Evolutionary conservation across 2,797 vertebrate species (phyloP), one percentile per base, ranked within the genome.

Genomic region (Helarctos malayanus): DNA sequence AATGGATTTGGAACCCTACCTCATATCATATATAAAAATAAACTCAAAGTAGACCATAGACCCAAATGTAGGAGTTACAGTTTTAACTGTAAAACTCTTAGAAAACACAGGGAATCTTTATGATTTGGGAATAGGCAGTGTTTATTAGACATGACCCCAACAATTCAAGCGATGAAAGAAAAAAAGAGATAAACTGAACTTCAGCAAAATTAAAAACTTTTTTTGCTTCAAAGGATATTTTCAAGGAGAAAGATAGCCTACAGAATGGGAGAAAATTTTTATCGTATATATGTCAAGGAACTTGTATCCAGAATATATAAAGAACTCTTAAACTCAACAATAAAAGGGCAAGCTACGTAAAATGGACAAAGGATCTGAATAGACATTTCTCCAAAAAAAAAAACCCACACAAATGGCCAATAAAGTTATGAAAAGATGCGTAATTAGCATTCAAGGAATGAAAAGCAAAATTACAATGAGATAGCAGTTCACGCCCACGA

Each of bases 121-220:
- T 56, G 38, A 82, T n/a, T 12, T 86, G 86, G 38, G 18, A 89
- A 61, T n/a, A 59, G 47, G 32, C 52, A 90, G 56, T 91, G n/a
- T 93, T 93, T 96, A 68, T 88, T 87, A 79, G 14, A 88, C 18
- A 82, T n/a, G 41, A 96, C 18, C 86, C 38, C 75, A 90, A 86
- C 91, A 89, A 49, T 78, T 94, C 16, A 96, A 56, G 11, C 8
- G 41, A 87, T 16, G 38, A 87, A 92, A 93, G 63, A 83, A 83
- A 73, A 69, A 69, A 86, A 79, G 27, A 96, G 7, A 73, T 49
- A 85, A 57, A 85, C 21, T 59, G 73, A 76, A 83, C 10, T 54
- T 92, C 10, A 84, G 32, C 54, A 61, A 89, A 95, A 89, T 75
- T 49, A 87, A 90, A 89, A 86, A 56, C 11, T 38, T 73, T 59